Conservation (phyloP, 2,888 invertebrate genomes). For the Melipona bicolor region DNA sequence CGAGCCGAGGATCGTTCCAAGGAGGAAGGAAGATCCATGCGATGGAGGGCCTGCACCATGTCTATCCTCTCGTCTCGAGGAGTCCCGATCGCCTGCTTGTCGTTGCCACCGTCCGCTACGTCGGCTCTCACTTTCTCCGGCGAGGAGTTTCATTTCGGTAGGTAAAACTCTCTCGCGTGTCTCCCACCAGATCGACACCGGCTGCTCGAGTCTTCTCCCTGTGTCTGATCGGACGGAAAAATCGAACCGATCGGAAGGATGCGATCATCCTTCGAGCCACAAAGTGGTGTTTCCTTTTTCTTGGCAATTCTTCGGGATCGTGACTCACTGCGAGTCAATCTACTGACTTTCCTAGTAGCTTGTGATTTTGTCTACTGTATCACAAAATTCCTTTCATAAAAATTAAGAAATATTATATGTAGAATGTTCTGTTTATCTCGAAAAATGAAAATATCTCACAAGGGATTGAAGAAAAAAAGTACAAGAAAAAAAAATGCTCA, state of each 20-base stretch:
- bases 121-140: conserved; percentile 82
- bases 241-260: conserved; percentile 41
- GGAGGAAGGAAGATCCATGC: conserved; percentile 62
- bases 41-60: conserved; percentile 73
- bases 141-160: conserved; percentile 83
- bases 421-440: too few species aligned
- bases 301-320: not conserved
- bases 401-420: too few species aligned
- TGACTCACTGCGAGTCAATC: not conserved
- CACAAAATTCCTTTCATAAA: too few species aligned
- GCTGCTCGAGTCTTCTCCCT: conserved; percentile 55
- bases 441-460: too few species aligned
- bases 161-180: conserved; percentile 81
- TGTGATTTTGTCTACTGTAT: too few species aligned
- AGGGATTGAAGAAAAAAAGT: too few species aligned
- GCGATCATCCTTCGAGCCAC: conserved; percentile 41
- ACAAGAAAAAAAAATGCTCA: too few species aligned
- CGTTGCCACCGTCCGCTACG: conserved; percentile 76
- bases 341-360: too few species aligned
- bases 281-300: conserved; percentile 6
- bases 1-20: conserved; percentile 21
- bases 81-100: conserved; percentile 74
- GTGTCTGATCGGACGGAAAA: conserved; percentile 46
- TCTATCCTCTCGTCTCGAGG: conserved; percentile 75
- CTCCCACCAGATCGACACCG: conserved; percentile 59